Conservation (phyloP, 2,888 invertebrate species). For the Leucozona laternaria region DNA sequence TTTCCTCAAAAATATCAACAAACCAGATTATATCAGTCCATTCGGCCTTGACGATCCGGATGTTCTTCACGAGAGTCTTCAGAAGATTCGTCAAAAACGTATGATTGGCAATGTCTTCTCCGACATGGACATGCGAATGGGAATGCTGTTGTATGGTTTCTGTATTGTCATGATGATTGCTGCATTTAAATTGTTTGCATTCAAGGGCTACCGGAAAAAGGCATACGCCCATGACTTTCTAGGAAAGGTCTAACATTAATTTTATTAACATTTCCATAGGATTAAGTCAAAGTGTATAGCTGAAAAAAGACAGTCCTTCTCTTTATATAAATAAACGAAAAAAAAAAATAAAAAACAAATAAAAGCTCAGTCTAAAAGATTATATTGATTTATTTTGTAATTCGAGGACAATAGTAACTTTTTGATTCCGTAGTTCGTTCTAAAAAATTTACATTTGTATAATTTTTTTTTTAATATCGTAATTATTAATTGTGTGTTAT, state of each 20-base stretch:
- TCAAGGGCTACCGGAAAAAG: constrained; percentile 88
- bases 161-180: constrained; percentile 90
- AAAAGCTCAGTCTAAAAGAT: constrained; percentile 3
- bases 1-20: constrained; percentile 82
- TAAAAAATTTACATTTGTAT: not conserved
- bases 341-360: constrained; percentile 16
- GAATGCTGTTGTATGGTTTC: constrained; percentile 89
- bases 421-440: constrained; percentile 1
- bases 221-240: constrained; percentile 88
- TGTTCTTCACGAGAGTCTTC: constrained; percentile 78
- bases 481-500: constrained; percentile 28
- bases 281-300: constrained; percentile 48
- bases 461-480: constrained; percentile 17
- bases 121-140: constrained; percentile 89
- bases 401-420: not conserved
- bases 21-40: constrained; percentile 80
- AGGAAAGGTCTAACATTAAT: constrained; percentile 87
- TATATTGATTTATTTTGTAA: constrained; percentile 4
- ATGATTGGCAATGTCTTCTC: constrained; percentile 81
- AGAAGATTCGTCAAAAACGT: constrained; percentile 80
- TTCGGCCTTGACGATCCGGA: constrained; percentile 80
- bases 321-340: not conserved
- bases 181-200: constrained; percentile 90
- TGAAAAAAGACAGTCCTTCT: constrained; percentile 38
- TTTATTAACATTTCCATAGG: constrained; percentile 8